phyloP scores from a whole-genome alignment of 1,140 invertebrate species.

The Papilio dardanus region DNA sequence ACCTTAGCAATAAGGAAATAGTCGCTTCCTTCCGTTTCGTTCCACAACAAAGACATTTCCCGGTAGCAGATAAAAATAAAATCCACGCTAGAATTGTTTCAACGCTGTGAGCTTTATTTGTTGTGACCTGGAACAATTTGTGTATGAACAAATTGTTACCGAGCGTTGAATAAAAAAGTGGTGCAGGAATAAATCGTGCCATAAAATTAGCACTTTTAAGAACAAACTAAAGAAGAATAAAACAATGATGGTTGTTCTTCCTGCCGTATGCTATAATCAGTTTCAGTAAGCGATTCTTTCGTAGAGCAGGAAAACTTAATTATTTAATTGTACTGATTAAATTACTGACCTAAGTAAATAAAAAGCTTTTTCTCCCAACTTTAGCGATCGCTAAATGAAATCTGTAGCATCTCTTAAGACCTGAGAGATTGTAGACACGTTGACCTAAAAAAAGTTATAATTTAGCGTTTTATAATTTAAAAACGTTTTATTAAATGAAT shows the following conservation, averaged over 20 bases:
- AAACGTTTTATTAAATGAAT: neutral
- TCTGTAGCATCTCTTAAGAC: constrained; percentile 1
- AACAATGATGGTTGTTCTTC: too few relatives aligned
- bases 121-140: neutral
- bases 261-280: too few relatives aligned
- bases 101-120: constrained; percentile 8
- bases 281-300: too few relatives aligned
- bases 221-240: too few relatives aligned
- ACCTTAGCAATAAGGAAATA: constrained; percentile 21
- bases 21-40: constrained; percentile 9
- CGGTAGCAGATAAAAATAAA: constrained; percentile 21
- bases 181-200: neutral
- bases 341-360: neutral
- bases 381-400: neutral
- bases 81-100: constrained; percentile 15
- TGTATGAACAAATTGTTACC: neutral
- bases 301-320: too few relatives aligned
- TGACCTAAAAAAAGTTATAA: neutral
- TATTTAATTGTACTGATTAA: neutral
- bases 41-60: constrained; percentile 23
- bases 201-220: neutral
- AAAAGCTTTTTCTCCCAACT: neutral
- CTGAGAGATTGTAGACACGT: constrained; percentile 1
- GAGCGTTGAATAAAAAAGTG: neutral
- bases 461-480: neutral